phyloP scores from a whole-genome alignment of 2,113 vertebrate species.

The Semnornis frantzii region DNA sequence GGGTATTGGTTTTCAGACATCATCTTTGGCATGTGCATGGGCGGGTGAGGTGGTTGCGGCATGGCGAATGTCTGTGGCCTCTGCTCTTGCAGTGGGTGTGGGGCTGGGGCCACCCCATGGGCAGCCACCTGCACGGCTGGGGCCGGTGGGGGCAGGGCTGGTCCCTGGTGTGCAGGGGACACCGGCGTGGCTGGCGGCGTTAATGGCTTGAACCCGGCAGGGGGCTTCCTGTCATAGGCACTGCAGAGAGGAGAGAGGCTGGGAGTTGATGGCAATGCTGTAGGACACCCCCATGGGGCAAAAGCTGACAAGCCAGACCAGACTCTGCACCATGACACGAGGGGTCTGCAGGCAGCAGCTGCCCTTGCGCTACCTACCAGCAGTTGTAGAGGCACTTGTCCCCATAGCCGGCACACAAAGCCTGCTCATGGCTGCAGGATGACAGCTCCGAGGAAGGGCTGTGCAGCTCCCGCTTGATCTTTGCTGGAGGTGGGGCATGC shows the following conservation, averaged over 20 bases:
- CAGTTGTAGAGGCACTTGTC: conserved; percentile 99
- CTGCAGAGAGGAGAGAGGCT: conserved; percentile 68
- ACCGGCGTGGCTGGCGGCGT: conserved; percentile 88
- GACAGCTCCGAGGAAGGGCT: conserved; percentile 89
- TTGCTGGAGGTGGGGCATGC: conserved; percentile 90
- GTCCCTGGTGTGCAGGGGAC: conserved; percentile 80
- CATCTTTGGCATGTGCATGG: conserved; percentile 81
- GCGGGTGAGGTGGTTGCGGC: conserved; percentile 82
- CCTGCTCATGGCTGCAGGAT: conserved; percentile 89
- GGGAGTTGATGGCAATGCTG: not conserved
- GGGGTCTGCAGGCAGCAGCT: fast-evolving
- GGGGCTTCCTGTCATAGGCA: conserved; percentile 96
- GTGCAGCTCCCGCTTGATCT: conserved; percentile 94
- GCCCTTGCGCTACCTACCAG: conserved; percentile 77
- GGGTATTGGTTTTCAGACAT: conserved; percentile 86
- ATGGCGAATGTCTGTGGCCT: conserved; percentile 85
- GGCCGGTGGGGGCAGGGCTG: conserved; percentile 58
- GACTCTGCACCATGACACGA: not conserved
- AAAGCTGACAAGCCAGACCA: conserved; percentile 14
- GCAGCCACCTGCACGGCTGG: conserved; percentile 67
- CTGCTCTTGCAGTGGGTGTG: conserved; percentile 69
- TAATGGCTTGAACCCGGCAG: conserved; percentile 92
- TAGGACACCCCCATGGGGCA: not conserved
- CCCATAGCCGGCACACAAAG: conserved; percentile 86
- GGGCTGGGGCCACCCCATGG: conserved; percentile 59